Base-by-base conservation (phyloP, 2,888 invertebrate genomes). In the Luffia ferchaultella region DNA sequence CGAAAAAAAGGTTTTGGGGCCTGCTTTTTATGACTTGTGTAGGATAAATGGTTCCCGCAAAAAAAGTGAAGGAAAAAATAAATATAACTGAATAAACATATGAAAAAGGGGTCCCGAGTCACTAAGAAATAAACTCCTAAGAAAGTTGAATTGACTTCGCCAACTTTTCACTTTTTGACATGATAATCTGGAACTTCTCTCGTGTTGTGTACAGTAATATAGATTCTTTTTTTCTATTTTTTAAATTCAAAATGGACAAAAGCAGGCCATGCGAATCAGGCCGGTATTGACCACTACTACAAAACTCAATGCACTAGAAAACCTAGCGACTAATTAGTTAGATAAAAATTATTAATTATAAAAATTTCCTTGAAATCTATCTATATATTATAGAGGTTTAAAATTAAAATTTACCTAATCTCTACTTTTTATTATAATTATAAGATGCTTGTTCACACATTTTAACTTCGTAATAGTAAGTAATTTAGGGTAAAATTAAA, bases 391-490 rank as follows among this genome's bases (percentile, higher is more conserved):
- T 30, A 30, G 30, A 30, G 30, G 30, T 30, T 30, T 30, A 30
- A 30, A 30, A 30, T 7, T 72, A 77, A 82, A 79, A 70, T 77
- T 78, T 76, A 79, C 76, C 73, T 80, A 79, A 77, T 79, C 30
- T 30, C 30, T 30, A 79, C 77, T 78, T 82, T 79, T 80, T 78
- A 80, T 79, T 79, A 79, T 50, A 42, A 75, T 67, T 70, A 65
- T 83, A 83, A 80, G 77, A 78, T 63, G 83, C 83, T 83, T 83
- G 79, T 82, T 83, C 83, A 82, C 80, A 79, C 78, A 73, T 82
- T 82, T 82, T 80, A 80, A 76, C 80, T 80, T 82, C 76, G 71
- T 82, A 82, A 73, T 72, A 76, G 70, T 73, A 76, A 76, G 70
- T 76, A 79, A 42, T 7, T 3, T 49, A 43, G 19, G 15, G n/a